These are phyloP conservation scores for Macrobrachium rosenbergii DNA, from an alignment of 1,140 invertebrate genomes.

Conservation along the genomic window DNA sequence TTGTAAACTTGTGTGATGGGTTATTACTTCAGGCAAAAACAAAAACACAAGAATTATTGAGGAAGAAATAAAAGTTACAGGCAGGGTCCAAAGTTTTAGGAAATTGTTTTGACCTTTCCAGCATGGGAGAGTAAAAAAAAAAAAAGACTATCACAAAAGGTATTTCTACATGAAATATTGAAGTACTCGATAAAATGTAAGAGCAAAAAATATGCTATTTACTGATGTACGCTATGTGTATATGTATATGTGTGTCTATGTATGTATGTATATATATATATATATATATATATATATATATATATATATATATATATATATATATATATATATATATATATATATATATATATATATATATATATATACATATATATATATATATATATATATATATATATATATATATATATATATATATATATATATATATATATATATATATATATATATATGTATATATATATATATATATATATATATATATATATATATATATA, in stretches of 20 bases:
- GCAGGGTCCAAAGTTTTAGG: too few relatives aligned
- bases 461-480: neutral
- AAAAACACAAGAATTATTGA: too few relatives aligned
- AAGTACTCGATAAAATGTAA: too few relatives aligned
- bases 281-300: neutral
- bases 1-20: too few relatives aligned
- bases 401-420: slow-evolving; percentile 5
- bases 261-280: neutral
- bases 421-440: slow-evolving; percentile 2
- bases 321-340: neutral
- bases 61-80: too few relatives aligned
- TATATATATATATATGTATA: neutral
- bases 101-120: too few relatives aligned
- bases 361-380: neutral
- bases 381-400: neutral
- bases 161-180: too few relatives aligned
- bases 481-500: neutral
- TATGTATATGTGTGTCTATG: neutral
- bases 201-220: too few relatives aligned
- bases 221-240: neutral
- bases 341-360: neutral
- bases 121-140: too few relatives aligned
- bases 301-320: neutral
- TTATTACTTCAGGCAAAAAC: too few relatives aligned
- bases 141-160: too few relatives aligned